These are phyloP conservation scores for Drosophila jambulina DNA, from an alignment of 1,140 invertebrate genomes.

Conservation along the genomic window DNA sequence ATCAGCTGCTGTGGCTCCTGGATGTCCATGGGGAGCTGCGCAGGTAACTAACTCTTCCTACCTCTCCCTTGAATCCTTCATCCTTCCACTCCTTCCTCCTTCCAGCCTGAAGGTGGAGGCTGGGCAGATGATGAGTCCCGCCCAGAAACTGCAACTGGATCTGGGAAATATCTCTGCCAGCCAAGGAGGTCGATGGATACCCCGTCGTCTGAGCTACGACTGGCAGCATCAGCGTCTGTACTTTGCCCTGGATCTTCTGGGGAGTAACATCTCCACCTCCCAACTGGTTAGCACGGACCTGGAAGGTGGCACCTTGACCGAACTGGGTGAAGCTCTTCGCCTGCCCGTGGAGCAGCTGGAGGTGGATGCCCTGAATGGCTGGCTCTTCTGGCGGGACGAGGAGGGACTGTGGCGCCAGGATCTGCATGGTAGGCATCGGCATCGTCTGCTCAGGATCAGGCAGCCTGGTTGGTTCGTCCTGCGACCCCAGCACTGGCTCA, in stretches of 20 bases:
- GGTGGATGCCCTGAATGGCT: conserved; percentile 96
- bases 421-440: conserved; percentile 85
- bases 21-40: conserved; percentile 84
- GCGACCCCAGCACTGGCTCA: conserved; percentile 91
- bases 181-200: conserved; percentile 52
- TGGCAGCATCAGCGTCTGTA: conserved; percentile 95
- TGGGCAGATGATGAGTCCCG: conserved; percentile 9
- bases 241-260: conserved; percentile 88
- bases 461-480: conserved; percentile 89
- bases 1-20: conserved; percentile 90
- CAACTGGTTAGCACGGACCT: conserved; percentile 33
- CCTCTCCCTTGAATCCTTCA: neutral
- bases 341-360: conserved; percentile 89
- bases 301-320: neutral
- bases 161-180: neutral
- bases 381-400: conserved; percentile 91
- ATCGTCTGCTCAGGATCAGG: conserved; percentile 25
- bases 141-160: neutral
- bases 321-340: neutral
- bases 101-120: conserved; percentile 34
- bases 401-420: conserved; percentile 91
- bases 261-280: neutral
- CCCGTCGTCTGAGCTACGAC: conserved; percentile 91
- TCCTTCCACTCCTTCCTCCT: too few relatives aligned
- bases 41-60: conserved; percentile 26